Base-by-base conservation (phyloP, 2,797 vertebrate species). In the Fundulus diaphanus region DNA sequence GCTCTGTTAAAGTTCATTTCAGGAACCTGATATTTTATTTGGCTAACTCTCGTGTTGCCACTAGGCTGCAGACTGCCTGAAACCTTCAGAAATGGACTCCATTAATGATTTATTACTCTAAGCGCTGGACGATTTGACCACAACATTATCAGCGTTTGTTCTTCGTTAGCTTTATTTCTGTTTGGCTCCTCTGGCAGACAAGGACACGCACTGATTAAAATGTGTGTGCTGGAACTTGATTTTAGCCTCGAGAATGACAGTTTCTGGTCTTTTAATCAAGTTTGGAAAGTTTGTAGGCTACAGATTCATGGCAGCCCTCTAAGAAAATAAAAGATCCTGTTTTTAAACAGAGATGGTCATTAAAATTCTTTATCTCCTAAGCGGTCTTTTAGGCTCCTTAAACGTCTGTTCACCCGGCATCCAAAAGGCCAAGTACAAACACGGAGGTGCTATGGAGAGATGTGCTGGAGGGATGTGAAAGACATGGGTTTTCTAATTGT, bases 331-430 rank as follows among this genome's bases (percentile, higher is more conserved):
- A 92, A 88, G 87, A 85, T 83, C 77, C 84, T 79, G 88, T 75
- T 80, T 92, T 92, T 81, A 90, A 90, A 89, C 69, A 56, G 81
- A 81, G 57, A 80, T 33, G 79, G 88, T 84, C 89, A 94, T 94
- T 94, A 90, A 92, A 90, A 91, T 90, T 92, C 89, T 93, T 93
- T 90, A 93, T 94, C 90, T 93, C 79, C 91, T 92, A 90, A 93
- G 89, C 83, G 20, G 86, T 82, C 82, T 74, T 91, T 93, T 92
- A 90, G 84, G 74, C 63, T 74, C 73, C 73, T 52, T 73, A 86
- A 86, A 70, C 69, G 63, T 77, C 54, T 72, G 81, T 40, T 78
- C 82, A 73, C 73, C 83, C 82, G 73, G 29, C 68, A 68, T 81
- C 79, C 77, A 90, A 93, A 89, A 90, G 86, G 78, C 86, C 85